These are phyloP conservation scores for Triplophysa yarkandensis DNA, from an alignment of 2,797 vertebrate genomes.

Conservation along the genomic window DNA sequence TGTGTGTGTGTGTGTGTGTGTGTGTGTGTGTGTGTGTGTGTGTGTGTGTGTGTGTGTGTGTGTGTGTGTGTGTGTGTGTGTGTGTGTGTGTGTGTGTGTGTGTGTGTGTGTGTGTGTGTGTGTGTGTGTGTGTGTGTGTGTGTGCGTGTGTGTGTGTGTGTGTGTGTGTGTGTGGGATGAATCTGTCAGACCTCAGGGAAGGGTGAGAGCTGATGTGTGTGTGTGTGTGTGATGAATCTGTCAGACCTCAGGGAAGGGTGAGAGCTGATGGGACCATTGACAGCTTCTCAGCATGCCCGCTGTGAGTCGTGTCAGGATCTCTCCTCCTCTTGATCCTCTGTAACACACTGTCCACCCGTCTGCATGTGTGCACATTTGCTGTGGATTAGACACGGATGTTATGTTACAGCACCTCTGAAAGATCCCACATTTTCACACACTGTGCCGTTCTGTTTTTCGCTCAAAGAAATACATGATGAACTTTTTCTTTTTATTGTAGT, in stretches of 20 bases:
- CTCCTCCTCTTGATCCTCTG: constrained; percentile 53
- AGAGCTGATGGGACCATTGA: constrained; percentile 72
- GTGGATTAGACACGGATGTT: constrained; percentile 79
- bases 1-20: too few relatives aligned
- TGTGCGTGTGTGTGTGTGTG: too few relatives aligned
- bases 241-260: constrained; percentile 61
- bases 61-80: too few relatives aligned
- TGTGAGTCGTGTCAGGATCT: constrained; percentile 73
- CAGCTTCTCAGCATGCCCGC: constrained; percentile 83
- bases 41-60: too few relatives aligned
- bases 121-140: too few relatives aligned
- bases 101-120: too few relatives aligned
- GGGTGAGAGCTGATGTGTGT: constrained; percentile 41
- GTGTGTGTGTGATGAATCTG: constrained; percentile 77
- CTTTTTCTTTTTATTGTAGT: too few relatives aligned
- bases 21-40: too few relatives aligned
- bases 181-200: constrained; percentile 71
- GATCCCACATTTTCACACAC: constrained; percentile 74
- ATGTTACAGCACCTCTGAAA: constrained; percentile 75
- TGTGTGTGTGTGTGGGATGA: constrained; percentile 72
- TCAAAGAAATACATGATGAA: too few relatives aligned
- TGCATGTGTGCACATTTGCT: constrained; percentile 74
- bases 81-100: too few relatives aligned
- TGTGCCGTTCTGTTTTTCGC: constrained; percentile 49
- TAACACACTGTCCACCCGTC: constrained; percentile 42